Evolutionary conservation across 2,113 vertebrate genomes (phyloP).

Genomic region (Chloebia gouldiae): DNA sequence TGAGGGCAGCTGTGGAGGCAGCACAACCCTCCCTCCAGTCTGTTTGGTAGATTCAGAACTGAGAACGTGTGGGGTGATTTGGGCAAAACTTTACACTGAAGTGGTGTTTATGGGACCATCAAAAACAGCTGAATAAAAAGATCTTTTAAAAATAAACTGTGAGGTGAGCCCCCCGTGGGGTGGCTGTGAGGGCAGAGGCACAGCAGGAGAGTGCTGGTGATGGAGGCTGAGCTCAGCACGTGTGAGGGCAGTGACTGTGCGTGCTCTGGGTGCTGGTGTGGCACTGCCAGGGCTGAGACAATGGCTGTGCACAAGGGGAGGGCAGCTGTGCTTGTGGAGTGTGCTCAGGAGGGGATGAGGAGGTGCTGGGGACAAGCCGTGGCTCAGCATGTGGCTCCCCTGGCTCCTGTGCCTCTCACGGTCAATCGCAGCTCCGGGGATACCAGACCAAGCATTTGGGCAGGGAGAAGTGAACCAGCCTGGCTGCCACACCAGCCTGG

Average conservation of each 20-base stretch:
- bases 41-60: neutral
- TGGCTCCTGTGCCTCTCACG: neutral
- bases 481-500: neutral
- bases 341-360: neutral
- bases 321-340: neutral
- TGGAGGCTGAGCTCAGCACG: neutral
- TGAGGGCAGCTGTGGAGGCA: neutral
- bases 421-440: neutral
- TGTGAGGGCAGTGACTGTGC: neutral
- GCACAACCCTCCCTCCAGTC: neutral
- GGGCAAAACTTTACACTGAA: neutral
- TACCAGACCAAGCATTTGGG: rapidly evolving
- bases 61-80: neutral
- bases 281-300: neutral
- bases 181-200: neutral
- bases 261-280: rapidly evolving
- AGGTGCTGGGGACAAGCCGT: neutral
- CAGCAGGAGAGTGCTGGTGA: neutral
- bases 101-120: neutral
- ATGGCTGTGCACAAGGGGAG: neutral
- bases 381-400: neutral
- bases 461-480: neutral
- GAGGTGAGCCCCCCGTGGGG: neutral
- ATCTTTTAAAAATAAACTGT: slow-evolving; percentile 17
- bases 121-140: slow-evolving; percentile 3